These are phyloP conservation scores for Ia io DNA, from an alignment of 2,113 vertebrate genomes.

Conservation along the genomic window DNA sequence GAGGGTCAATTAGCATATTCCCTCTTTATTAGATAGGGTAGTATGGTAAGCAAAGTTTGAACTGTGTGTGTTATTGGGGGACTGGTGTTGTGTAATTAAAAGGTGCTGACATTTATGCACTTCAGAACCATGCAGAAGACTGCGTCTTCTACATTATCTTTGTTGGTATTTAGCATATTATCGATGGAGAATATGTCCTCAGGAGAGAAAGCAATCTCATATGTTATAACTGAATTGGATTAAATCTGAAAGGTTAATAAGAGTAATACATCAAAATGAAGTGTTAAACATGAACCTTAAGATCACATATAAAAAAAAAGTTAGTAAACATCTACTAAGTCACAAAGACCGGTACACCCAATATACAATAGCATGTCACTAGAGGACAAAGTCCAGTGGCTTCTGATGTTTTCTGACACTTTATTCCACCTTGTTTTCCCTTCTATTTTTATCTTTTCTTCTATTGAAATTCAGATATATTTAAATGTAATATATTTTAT, in stretches of 20 bases:
- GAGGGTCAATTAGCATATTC: too few species aligned
- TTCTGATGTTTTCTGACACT: neutral
- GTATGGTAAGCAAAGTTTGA: neutral
- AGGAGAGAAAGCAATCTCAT: neutral
- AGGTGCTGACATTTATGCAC: neutral
- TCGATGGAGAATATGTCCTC: neutral
- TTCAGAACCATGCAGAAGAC: neutral
- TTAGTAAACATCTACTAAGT: slow-evolving; percentile 6
- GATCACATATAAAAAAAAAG: neutral
- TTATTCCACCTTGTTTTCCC: neutral
- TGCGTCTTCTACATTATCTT: neutral
- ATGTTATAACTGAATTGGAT: neutral
- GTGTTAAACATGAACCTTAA: neutral
- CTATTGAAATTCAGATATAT: neutral
- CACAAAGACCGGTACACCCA: neutral
- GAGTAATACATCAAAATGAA: slow-evolving; percentile 30
- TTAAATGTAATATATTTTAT: neutral
- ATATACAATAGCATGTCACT: neutral
- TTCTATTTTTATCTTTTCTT: neutral
- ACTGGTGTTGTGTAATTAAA: neutral
- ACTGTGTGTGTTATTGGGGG: neutral
- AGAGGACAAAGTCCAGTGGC: neutral
- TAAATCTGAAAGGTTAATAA: slow-evolving; percentile 39
- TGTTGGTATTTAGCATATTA: neutral
- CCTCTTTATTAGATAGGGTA: neutral